Conservation (phyloP, 1,140 invertebrate species). For the Papilio helenus region DNA sequence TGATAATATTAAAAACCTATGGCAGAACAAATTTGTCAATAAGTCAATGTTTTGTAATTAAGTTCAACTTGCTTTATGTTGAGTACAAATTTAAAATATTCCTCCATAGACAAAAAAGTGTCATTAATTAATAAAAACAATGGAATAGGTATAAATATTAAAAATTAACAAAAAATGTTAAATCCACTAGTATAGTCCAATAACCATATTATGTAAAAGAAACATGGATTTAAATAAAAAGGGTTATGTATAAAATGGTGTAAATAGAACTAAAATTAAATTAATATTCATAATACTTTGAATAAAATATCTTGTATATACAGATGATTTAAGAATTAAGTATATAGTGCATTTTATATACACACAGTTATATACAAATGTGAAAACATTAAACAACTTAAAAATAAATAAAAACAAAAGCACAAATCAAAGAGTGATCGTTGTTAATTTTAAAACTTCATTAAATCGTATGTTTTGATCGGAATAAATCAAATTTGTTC, state of each 20-base stretch:
- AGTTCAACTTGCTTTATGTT: too few species aligned
- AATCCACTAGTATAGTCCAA: too few species aligned
- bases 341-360: background rate
- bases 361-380: background rate
- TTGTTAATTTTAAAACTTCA: background rate
- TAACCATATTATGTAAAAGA: too few species aligned
- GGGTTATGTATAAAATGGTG: background rate
- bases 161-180: too few species aligned
- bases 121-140: too few species aligned
- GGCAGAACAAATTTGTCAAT: too few species aligned
- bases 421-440: background rate
- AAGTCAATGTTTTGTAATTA: too few species aligned
- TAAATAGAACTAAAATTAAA: background rate
- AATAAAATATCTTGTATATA: conserved; percentile 21
- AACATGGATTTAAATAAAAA: too few species aligned
- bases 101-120: too few species aligned
- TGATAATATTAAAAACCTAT: too few species aligned
- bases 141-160: too few species aligned
- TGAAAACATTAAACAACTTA: background rate
- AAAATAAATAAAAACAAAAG: conserved; percentile 4
- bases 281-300: background rate
- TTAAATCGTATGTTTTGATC: background rate
- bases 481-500: conserved; percentile 9
- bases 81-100: too few species aligned
- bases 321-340: background rate